These are phyloP conservation scores for Thamnophis elegans DNA, from an alignment of 2,797 vertebrate species.

Conservation along the genomic window DNA sequence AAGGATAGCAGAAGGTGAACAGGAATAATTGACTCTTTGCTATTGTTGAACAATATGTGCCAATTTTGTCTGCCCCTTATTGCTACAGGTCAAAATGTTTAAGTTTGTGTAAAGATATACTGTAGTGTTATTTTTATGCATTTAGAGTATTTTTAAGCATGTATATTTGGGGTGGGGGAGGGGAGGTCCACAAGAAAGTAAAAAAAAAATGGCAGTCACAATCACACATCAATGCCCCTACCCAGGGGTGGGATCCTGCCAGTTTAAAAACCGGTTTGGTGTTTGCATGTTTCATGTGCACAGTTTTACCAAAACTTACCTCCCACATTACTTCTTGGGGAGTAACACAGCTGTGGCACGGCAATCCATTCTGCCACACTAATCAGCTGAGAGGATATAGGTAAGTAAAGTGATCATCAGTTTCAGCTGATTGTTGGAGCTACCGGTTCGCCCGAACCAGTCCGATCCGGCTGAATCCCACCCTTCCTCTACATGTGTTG, in stretches of 20 bases:
- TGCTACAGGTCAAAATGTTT: neutral
- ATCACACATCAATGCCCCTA: neutral
- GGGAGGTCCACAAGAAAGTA: neutral
- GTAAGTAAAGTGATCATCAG: no score
- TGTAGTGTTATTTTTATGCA: neutral
- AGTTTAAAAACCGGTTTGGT: no score
- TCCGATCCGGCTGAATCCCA: no score
- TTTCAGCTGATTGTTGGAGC: no score
- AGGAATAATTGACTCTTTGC: neutral
- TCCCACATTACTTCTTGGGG: no score
- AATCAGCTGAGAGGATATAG: no score
- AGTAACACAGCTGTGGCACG: no score
- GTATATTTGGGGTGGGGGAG: neutral
- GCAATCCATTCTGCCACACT: no score
- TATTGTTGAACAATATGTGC: neutral
- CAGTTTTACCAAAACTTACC: no score
- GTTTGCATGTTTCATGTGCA: no score
- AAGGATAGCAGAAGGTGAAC: neutral
- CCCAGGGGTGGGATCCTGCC: no score
- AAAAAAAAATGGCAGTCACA: neutral
- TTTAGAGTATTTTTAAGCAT: neutral
- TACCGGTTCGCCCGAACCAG: no score
- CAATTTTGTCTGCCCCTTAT: neutral
- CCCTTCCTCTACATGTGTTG: neutral
- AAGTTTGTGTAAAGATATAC: neutral